A percentile compares a stretch with the other conserved stretches of the same genome.
phyloP scores from a whole-genome alignment of 2,797 vertebrate species.

The Pogonophryne albipinna region DNA sequence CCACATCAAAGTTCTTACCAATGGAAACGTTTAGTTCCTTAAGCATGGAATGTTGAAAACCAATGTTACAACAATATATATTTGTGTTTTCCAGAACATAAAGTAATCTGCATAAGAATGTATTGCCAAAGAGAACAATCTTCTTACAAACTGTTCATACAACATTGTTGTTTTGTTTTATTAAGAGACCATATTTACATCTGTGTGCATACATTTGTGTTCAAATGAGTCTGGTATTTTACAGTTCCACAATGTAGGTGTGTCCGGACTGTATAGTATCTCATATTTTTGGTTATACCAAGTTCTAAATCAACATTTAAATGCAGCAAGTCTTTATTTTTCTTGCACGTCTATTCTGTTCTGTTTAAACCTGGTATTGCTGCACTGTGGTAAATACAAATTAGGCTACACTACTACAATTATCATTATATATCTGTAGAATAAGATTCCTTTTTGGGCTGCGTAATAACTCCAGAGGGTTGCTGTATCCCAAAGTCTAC shows the following conservation, averaged over 20 bases:
- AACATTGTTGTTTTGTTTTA: conserved; percentile 35
- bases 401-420: no score
- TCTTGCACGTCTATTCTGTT: no score
- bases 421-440: no score
- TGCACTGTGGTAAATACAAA: no score
- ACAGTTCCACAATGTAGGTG: background rate
- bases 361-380: no score
- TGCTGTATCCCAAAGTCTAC: no score
- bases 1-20: background rate
- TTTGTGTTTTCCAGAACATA: background rate
- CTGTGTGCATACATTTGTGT: background rate
- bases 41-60: background rate
- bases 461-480: no score
- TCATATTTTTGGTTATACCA: no score
- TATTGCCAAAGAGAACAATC: background rate
- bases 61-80: conserved; percentile 4
- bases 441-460: no score
- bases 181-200: background rate
- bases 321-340: no score
- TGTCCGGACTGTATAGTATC: background rate
- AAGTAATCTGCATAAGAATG: background rate
- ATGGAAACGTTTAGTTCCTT: conserved; percentile 10
- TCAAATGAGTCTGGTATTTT: background rate
- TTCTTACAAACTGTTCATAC: conserved; percentile 20
- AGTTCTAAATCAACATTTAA: no score